Base-by-base conservation (phyloP, 1,140 invertebrate species). In the Amphibalanus amphitrite region DNA sequence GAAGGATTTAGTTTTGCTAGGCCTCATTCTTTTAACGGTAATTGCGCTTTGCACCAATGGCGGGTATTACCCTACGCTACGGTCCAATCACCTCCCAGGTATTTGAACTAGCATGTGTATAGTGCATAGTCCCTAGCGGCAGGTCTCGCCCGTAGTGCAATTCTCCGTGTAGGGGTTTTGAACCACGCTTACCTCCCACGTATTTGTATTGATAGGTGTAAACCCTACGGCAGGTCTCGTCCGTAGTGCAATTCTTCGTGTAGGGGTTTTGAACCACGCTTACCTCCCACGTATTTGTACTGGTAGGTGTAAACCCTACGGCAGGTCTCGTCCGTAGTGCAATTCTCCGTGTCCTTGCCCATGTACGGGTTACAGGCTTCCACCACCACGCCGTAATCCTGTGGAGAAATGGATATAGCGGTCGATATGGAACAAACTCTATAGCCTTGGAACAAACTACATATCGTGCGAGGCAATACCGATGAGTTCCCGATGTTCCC, bases 321-420 rank as follows among this genome's bases (percentile, higher is more conserved):
- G 69, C 73, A 74, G 28, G 23, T 29, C 28, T 64, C 13, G 4
- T 70, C 69, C n/a, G 65, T 64, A 65, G 47, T 40, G 68, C 33
- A n/a, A 29, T n/a, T 65, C 0, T 67, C 28, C 15, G 71, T 71
- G 69, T 72, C 74, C 10, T 47, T 15, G 26, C 70, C 69, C 20
- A 38, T 82, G 82, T 92, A 94, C 0, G 90, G 90, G 79, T 90
- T 92, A 78, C 92, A 95, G 0, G 83, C 78, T 74, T 92, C 89
- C 72, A 90, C 86, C 3, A 93, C 88, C 28, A 93, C 81, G 0
- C 91, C 74, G 29, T 72, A 70, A 68, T 75, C 74, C 67, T 73
- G 71, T n/a, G n/a, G n/a, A n/a, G n/a, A n/a, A n/a, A n/a, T n/a
- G n/a, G n/a, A n/a, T n/a, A n/a, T n/a, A n/a, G n/a, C n/a, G n/a